These are phyloP conservation scores for Rhea americana DNA, from an alignment of 2,113 vertebrate genomes.

Conservation along the genomic window DNA sequence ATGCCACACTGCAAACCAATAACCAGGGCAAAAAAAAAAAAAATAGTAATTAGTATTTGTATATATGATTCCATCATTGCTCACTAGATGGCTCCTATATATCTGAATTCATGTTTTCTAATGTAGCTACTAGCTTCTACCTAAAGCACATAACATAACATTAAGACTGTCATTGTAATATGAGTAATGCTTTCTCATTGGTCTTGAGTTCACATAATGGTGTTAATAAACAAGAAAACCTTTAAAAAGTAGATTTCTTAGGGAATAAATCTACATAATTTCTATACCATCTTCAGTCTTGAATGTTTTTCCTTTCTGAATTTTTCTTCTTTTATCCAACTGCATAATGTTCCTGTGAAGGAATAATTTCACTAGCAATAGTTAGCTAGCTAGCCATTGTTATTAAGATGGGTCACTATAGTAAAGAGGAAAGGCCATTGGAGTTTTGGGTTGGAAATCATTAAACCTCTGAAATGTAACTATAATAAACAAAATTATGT, in stretches of 20 bases:
- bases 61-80: rapidly evolving
- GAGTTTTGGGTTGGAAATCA: not conserved
- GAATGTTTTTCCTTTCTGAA: not conserved
- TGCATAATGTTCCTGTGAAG: not conserved
- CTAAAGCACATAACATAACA: no score
- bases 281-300: not conserved
- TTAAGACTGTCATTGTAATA: not conserved
- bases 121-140: not conserved
- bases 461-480: not conserved
- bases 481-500: not conserved
- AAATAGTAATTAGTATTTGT: not conserved
- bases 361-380: not conserved
- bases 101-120: not conserved
- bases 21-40: not conserved
- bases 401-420: not conserved
- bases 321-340: not conserved
- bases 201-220: not conserved
- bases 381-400: not conserved
- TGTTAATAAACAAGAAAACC: not conserved
- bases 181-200: not conserved
- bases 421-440: not conserved
- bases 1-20: not conserved
- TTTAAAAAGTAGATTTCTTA: not conserved
- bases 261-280: not conserved
- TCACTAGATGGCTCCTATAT: not conserved